Evolutionary conservation across 2,797 vertebrate genomes (phyloP).

Genomic region (Heteromormyrus szaboi): DNA sequence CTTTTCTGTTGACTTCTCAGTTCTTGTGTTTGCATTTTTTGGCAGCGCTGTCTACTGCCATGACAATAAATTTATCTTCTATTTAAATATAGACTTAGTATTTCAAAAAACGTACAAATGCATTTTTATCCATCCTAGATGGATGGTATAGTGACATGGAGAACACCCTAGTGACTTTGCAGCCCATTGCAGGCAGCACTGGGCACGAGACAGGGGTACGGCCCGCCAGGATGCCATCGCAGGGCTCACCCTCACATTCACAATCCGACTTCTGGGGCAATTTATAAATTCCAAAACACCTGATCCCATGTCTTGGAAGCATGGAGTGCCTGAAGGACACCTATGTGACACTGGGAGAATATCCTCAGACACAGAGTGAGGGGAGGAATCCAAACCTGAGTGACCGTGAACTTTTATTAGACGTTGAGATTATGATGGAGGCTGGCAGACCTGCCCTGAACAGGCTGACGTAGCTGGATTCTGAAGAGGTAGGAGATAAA

Average conservation of each 20-base stretch:
- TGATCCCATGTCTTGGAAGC: background rate
- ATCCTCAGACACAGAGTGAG: background rate
- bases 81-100: background rate
- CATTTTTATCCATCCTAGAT: background rate
- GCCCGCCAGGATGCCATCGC: background rate
- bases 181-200: background rate
- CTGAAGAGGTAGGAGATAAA: background rate
- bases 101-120: background rate
- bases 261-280: background rate
- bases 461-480: background rate
- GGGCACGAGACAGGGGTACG: background rate
- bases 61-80: background rate
- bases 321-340: background rate
- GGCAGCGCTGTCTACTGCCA: background rate
- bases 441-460: background rate
- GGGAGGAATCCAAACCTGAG: background rate
- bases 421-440: background rate
- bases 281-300: background rate
- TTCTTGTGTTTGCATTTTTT: background rate
- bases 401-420: background rate
- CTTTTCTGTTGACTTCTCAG: background rate
- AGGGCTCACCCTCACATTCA: background rate
- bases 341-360: background rate
- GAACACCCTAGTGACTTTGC: background rate
- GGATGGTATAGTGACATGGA: background rate